These are phyloP conservation scores for Diarsia rubi DNA, from an alignment of 2,888 invertebrate genomes.

Conservation along the genomic window DNA sequence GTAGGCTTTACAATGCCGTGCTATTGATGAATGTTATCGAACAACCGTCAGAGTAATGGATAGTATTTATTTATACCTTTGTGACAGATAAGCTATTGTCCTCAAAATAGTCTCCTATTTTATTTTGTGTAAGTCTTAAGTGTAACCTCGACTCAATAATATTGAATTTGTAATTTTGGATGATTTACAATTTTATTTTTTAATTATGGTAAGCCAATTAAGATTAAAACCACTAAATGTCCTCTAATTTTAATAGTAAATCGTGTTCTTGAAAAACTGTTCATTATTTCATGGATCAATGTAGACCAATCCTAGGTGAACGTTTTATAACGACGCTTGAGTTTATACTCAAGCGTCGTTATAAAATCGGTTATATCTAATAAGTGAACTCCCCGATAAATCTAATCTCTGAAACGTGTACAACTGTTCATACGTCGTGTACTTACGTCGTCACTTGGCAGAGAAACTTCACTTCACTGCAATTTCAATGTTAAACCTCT, in stretches of 20 bases:
- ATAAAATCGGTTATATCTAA: constrained; percentile 46
- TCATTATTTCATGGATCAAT: not conserved
- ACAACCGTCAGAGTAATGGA: constrained; percentile 5
- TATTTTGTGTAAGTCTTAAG: not conserved
- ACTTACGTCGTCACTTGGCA: constrained; percentile 65
- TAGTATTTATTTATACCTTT: not conserved
- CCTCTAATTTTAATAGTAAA: not conserved
- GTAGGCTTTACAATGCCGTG: constrained; percentile 5
- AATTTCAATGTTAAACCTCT: not conserved
- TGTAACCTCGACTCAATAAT: not conserved
- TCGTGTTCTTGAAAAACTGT: constrained; percentile 13
- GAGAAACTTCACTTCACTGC: no score
- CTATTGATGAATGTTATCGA: constrained; percentile 27
- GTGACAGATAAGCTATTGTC: not conserved
- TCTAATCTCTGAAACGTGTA: constrained; percentile 51
- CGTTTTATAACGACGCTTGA: no score
- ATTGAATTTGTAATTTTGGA: not conserved
- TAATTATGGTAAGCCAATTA: constrained; percentile 3
- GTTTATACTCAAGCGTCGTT: constrained; percentile 55
- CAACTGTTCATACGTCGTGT: no score
- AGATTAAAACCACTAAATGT: not conserved
- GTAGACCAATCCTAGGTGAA: constrained; percentile 27
- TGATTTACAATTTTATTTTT: not conserved
- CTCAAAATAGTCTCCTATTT: not conserved
- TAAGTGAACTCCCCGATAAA: constrained; percentile 51